Evolutionary conservation across 1,140 invertebrate species (phyloP).

Genomic region (Camponotus pennsylvanicus): DNA sequence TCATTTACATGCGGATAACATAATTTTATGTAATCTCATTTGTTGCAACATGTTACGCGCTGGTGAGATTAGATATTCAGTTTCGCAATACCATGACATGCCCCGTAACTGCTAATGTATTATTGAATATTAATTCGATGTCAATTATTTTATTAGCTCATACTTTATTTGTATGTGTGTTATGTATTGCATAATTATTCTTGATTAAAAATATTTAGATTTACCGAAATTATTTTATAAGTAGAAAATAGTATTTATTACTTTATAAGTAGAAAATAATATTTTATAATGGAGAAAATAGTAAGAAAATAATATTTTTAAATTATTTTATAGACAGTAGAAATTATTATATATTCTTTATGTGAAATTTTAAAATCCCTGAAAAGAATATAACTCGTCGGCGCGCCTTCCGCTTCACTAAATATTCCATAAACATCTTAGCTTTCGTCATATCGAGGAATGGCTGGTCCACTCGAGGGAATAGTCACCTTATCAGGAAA

Average conservation of each 20-base stretch:
- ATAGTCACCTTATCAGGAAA: constrained; percentile 73
- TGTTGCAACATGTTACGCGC: constrained; percentile 11
- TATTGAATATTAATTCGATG: background rate
- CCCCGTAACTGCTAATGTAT: constrained; percentile 5
- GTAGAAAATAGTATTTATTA: no score
- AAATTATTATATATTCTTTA: background rate
- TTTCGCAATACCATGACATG: background rate
- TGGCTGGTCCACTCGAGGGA: constrained; percentile 59
- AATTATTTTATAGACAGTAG: no score
- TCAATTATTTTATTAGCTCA: background rate
- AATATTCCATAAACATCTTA: constrained; percentile 37
- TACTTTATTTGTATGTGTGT: background rate
- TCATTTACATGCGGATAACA: constrained; percentile 45
- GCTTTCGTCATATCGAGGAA: constrained; percentile 31
- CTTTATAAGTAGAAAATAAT: no score
- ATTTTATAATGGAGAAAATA: no score
- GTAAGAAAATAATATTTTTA: no score
- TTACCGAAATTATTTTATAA: no score
- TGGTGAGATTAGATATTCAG: constrained; percentile 22
- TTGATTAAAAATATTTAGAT: no score
- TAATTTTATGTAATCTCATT: constrained; percentile 52
- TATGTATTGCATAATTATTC: background rate
- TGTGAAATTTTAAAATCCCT: constrained; percentile 9
- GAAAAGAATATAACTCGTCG: background rate
- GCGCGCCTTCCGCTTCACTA: background rate